Base-by-base conservation (phyloP, 2,113 vertebrate species). In the Nothoprocta pentlandii region DNA sequence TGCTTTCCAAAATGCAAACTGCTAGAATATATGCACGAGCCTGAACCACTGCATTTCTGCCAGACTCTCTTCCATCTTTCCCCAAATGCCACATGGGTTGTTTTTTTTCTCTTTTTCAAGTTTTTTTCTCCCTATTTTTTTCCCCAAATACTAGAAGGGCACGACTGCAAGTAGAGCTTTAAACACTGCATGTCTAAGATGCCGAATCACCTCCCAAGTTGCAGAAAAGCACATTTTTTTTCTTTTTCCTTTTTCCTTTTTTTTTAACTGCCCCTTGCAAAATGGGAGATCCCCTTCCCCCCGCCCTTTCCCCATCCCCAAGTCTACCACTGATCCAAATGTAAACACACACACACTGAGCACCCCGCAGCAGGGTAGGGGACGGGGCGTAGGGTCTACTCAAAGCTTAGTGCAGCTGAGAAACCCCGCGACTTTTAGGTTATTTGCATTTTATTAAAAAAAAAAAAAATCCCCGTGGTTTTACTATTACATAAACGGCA, bases 401-500 rank as follows among this genome's bases (percentile, higher is more conserved):
- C 19, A 41, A 14, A 90, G 30, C 53, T 58, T 83, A 64, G 39
- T 68, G 76, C 56, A 53, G 42, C 54, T 68, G 32, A 62, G 54
- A 90, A 90, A 89, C 59, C 79, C 16, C 9, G 2, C 68, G 39
- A 20, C 13, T 25, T 49, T 20, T 6, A 56, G 4, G 47, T 54
- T 54, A 54, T 54, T 49, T 49, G 47, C 47, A 22, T 49, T 22
- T 49, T 49, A 49, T 49, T 44, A 49, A 49, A 49, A 49, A 44
- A 44, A 44, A 44, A 13, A 49, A 49, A 49, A 49, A 49, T 8
- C 42, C 44, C 67, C 5, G 25, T 2, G 30, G 53, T 90, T 93
- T 93, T 92, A 84, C 84, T 96, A 84, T 96, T 95, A 95, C 95
- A 94, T 95, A 96, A 96, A 95, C 92, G 90, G 90, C 87, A 94